These are phyloP conservation scores for Anoncus sp. DNA, from an alignment of 2,888 invertebrate genomes.

Conservation along the genomic window DNA sequence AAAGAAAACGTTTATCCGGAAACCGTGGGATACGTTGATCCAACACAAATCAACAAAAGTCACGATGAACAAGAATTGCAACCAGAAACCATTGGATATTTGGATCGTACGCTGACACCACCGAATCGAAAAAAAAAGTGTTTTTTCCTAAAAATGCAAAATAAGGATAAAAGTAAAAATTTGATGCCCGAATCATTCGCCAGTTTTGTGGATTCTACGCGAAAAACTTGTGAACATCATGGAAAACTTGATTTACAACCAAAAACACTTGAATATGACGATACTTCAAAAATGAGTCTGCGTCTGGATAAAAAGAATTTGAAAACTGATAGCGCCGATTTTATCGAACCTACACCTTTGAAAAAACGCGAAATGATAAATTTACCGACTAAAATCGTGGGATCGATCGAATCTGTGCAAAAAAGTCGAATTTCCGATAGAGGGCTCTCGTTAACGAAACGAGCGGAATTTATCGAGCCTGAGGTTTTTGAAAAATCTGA, in stretches of 20 bases:
- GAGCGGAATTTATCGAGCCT: background rate
- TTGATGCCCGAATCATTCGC: background rate
- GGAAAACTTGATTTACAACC: background rate
- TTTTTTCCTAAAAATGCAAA: background rate
- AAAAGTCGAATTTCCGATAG: background rate
- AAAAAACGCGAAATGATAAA: no score
- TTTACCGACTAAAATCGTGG: background rate
- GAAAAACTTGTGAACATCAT: background rate
- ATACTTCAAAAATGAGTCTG: conserved; percentile 5
- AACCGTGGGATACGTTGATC: conserved; percentile 10
- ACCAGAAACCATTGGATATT: background rate
- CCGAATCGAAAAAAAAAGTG: conserved; percentile 12
- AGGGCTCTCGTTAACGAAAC: background rate
- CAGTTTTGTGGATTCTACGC: background rate
- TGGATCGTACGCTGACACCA: background rate
- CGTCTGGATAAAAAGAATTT: background rate
- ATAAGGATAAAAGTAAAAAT: background rate
- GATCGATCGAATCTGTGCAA: background rate
- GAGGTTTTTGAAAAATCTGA: background rate
- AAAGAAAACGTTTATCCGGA: background rate
- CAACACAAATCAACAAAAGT: conserved; percentile 2
- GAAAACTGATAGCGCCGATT: background rate
- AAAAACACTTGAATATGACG: conserved; percentile 24
- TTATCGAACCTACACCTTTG: background rate
- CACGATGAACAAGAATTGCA: background rate